phyloP scores from a whole-genome alignment of 2,113 vertebrate genomes.

The Lagopus leucura region DNA sequence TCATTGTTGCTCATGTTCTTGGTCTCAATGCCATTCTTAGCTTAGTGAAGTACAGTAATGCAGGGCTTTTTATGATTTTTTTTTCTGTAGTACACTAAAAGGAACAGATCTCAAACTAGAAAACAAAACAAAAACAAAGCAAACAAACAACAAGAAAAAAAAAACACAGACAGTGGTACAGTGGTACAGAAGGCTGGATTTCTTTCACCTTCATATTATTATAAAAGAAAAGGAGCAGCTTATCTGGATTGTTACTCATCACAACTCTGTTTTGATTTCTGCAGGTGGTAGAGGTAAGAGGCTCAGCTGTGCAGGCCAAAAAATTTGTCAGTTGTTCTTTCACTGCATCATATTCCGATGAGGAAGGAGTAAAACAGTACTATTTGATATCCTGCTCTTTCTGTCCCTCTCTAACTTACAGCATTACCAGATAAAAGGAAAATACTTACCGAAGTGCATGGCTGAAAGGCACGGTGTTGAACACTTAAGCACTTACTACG shows the following conservation, averaged over 20 bases:
- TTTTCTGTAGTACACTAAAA: conserved; percentile 18
- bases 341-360: conserved; percentile 1
- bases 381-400: neutral
- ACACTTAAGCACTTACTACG: neutral
- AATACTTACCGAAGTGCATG: neutral
- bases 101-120: conserved; percentile 8
- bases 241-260: neutral
- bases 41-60: conserved; percentile 1
- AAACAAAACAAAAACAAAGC: neutral
- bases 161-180: neutral
- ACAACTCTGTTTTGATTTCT: conserved; percentile 46
- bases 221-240: conserved; percentile 21
- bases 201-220: conserved; percentile 33
- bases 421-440: neutral
- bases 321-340: conserved; percentile 31
- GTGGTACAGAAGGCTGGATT: neutral
- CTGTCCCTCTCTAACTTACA: neutral
- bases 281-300: conserved; percentile 32
- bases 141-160: neutral
- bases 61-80: conserved; percentile 32
- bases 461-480: neutral
- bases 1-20: conserved; percentile 37
- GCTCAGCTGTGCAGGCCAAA: neutral
- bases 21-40: conserved; percentile 13
- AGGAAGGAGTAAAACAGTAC: neutral